These are phyloP conservation scores for Campoplex nolae DNA, from an alignment of 2,888 invertebrate species.

Conservation along the genomic window DNA sequence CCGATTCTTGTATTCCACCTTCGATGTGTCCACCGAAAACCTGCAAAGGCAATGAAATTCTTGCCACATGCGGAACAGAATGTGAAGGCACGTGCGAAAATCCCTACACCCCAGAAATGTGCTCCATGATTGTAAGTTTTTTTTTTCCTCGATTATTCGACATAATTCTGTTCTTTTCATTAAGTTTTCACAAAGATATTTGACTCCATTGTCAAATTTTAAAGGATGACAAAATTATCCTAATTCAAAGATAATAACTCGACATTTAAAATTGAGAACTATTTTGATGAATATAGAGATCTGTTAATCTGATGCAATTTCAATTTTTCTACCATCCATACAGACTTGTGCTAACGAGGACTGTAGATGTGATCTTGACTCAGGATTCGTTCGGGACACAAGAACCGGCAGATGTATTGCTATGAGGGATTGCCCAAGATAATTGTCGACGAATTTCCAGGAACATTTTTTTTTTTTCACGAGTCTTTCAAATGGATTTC, in stretches of 20 bases:
- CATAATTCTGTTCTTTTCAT: neutral
- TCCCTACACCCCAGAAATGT: slow-evolving; percentile 25
- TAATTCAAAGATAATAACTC: neutral
- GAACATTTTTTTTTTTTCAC: neutral
- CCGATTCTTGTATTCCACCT: slow-evolving; percentile 33
- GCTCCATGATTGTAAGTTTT: slow-evolving; percentile 17
- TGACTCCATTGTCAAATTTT: neutral
- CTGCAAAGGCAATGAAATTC: slow-evolving; percentile 12
- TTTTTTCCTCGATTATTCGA: neutral
- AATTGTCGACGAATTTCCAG: neutral
- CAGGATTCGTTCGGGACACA: slow-evolving; percentile 46
- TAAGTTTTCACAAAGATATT: neutral
- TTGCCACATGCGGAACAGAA: slow-evolving; percentile 12
- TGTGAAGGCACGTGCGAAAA: slow-evolving; percentile 30
- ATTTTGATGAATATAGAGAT: neutral
- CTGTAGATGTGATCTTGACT: slow-evolving; percentile 49
- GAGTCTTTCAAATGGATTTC: neutral
- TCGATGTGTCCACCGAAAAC: slow-evolving; percentile 27
- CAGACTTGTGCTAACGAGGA: slow-evolving; percentile 36
- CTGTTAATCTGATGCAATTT: neutral
- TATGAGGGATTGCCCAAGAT: slow-evolving; percentile 10
- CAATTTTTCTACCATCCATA: slow-evolving; percentile 2
- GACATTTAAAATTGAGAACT: neutral
- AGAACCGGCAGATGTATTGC: slow-evolving; percentile 35
- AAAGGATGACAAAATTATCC: neutral